A percentile compares a stretch with the other conserved stretches of the same genome.
phyloP scores from a whole-genome alignment of 2,888 invertebrate species.

The Hermodice carunculata region DNA sequence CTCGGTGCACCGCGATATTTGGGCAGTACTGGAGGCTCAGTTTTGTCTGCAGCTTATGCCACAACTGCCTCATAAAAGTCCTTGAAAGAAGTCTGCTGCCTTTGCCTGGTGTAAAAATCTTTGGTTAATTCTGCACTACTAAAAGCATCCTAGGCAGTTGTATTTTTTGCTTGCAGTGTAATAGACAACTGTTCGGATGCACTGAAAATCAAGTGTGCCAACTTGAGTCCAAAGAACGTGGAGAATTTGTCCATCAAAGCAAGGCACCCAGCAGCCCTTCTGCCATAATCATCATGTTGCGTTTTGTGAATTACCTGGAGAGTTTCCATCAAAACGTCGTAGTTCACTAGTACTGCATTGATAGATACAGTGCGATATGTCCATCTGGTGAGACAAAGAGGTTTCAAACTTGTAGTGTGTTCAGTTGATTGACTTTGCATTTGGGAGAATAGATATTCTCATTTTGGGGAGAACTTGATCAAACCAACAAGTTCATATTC shows the following conservation, averaged over 20 bases:
- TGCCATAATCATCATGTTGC: slow-evolving; percentile 7
- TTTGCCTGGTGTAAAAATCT: not conserved
- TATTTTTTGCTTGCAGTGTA: slow-evolving; percentile 6
- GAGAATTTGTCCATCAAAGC: not conserved
- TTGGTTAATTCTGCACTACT: not conserved
- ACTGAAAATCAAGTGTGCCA: not conserved
- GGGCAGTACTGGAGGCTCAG: not conserved
- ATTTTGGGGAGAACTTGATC: not conserved
- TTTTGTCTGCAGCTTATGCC: not conserved
- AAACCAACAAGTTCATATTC: not conserved
- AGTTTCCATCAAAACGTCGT: not conserved
- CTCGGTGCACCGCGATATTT: not conserved
- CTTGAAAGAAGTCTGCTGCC: not conserved
- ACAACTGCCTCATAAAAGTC: not conserved
- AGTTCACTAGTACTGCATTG: not conserved
- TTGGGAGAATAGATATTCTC: not conserved
- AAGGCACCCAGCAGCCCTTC: not conserved
- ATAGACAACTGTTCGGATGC: slow-evolving; percentile 1
- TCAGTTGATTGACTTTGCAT: not conserved
- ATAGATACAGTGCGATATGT: too few relatives aligned
- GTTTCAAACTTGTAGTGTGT: not conserved
- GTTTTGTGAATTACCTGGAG: not conserved
- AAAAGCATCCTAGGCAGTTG: not conserved
- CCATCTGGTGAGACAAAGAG: not conserved
- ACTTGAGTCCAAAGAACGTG: not conserved